Conservation (phyloP, 2,797 vertebrate genomes). For the Craterocephalus amniculus region DNA sequence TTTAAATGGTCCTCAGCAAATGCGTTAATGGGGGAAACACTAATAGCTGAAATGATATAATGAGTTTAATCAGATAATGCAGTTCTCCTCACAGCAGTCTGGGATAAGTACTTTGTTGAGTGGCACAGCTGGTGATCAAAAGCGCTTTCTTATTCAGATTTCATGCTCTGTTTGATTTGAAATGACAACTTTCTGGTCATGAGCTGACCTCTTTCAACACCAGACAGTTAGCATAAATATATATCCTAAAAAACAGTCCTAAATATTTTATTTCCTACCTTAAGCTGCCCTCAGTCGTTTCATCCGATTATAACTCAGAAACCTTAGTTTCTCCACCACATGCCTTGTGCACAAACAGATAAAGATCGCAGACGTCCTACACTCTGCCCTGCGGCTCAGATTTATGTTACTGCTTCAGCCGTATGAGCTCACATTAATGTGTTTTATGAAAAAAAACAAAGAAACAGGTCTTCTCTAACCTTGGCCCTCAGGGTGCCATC, state of each 20-base stretch:
- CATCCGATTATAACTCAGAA: background rate
- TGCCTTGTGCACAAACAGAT: constrained; percentile 5
- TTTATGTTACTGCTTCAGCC: background rate
- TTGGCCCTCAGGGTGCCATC: constrained; percentile 55
- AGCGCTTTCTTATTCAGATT: background rate
- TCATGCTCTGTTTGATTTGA: background rate
- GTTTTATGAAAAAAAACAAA: constrained; percentile 20
- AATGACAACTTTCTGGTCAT: background rate
- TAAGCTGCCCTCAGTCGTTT: background rate
- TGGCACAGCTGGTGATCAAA: background rate
- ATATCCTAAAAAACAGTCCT: background rate
- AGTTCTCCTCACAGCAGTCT: background rate
- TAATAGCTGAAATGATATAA: background rate
- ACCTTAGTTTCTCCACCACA: background rate
- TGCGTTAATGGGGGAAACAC: background rate
- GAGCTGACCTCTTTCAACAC: background rate
- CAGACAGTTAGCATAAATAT: background rate
- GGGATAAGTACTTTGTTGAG: background rate
- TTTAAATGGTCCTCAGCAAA: background rate
- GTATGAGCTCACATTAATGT: constrained; percentile 20
- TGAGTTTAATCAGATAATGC: constrained; percentile 1
- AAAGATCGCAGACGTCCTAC: constrained; percentile 13
- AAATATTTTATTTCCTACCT: background rate
- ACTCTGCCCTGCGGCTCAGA: constrained; percentile 16
- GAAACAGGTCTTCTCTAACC: constrained; percentile 42